Conservation (phyloP, 1,140 invertebrate genomes). For the Dendrolimus punctatus region DNA sequence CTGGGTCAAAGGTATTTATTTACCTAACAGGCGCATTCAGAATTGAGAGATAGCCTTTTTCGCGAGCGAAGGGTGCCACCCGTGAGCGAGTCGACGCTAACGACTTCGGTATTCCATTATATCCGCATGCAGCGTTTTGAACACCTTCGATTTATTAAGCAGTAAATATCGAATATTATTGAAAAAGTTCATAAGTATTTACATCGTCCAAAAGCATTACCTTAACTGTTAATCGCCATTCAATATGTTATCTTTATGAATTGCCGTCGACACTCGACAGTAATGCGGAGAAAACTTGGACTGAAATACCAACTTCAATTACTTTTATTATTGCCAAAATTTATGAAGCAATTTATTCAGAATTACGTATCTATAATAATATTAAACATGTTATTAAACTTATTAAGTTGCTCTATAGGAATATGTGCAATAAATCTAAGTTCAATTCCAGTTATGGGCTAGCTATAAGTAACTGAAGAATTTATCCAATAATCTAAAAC, state of each 20-base stretch:
- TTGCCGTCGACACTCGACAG: slow-evolving; percentile 23
- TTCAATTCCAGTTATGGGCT: no score
- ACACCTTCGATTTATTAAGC: slow-evolving; percentile 35
- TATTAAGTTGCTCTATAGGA: no score
- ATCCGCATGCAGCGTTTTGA: slow-evolving; percentile 17
- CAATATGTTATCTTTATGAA: slow-evolving; percentile 35
- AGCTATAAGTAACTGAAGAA: no score
- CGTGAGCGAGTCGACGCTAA: slow-evolving; percentile 14
- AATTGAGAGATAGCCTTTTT: slow-evolving; percentile 32
- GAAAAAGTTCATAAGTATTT: slow-evolving; percentile 23
- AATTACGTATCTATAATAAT: no score
- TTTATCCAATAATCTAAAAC: no score
- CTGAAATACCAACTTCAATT: slow-evolving; percentile 16
- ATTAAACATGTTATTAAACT: no score
- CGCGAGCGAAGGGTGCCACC: slow-evolving; percentile 24
- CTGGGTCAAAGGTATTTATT: slow-evolving; percentile 55
- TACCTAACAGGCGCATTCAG: slow-evolving; percentile 35
- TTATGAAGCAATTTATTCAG: slow-evolving; percentile 7
- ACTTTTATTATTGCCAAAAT: slow-evolving; percentile 25
- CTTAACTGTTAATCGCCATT: slow-evolving; percentile 35
- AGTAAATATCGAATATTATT: slow-evolving; percentile 41
- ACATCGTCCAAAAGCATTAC: slow-evolving; percentile 30
- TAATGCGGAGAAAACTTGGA: slow-evolving; percentile 29
- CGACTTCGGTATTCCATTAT: slow-evolving; percentile 15
- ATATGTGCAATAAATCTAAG: no score